phyloP scores from a whole-genome alignment of 1,140 invertebrate species.

The Bombus difficillimus region DNA sequence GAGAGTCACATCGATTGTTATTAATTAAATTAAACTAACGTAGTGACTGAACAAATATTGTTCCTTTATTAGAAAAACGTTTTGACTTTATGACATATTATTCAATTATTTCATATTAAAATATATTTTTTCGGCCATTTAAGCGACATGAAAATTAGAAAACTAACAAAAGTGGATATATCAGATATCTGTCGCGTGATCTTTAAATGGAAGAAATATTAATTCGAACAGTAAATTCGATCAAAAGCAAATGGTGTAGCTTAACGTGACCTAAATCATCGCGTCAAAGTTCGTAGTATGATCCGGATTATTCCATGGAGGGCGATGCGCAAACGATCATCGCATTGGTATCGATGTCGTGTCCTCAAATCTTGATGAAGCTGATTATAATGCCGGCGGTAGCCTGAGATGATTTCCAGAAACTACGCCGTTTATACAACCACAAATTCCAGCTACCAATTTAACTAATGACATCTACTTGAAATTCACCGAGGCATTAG shows the following conservation, averaged over 20 bases:
- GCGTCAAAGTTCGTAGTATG: constrained; percentile 5
- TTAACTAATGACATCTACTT: background rate
- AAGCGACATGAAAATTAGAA: background rate
- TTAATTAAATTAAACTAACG: background rate
- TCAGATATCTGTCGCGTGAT: background rate
- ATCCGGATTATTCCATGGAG: constrained; percentile 14
- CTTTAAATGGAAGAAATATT: background rate
- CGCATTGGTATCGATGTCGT: background rate
- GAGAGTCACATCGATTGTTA: background rate
- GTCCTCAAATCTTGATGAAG: constrained; percentile 27
- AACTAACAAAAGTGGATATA: too few species aligned
- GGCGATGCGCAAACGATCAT: background rate
- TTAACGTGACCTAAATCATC: constrained; percentile 2
- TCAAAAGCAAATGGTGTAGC: background rate
- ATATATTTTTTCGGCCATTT: background rate
- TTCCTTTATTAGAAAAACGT: background rate
- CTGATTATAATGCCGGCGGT: constrained; percentile 3
- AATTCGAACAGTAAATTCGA: background rate
- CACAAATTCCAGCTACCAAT: background rate
- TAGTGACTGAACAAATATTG: background rate
- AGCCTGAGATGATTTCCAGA: background rate
- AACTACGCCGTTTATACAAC: background rate
- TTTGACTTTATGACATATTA: too few species aligned
- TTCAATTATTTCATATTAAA: background rate
- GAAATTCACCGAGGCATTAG: background rate